These are phyloP conservation scores for Ceratina japonica DNA, from an alignment of 1,140 invertebrate genomes.

Conservation along the genomic window DNA sequence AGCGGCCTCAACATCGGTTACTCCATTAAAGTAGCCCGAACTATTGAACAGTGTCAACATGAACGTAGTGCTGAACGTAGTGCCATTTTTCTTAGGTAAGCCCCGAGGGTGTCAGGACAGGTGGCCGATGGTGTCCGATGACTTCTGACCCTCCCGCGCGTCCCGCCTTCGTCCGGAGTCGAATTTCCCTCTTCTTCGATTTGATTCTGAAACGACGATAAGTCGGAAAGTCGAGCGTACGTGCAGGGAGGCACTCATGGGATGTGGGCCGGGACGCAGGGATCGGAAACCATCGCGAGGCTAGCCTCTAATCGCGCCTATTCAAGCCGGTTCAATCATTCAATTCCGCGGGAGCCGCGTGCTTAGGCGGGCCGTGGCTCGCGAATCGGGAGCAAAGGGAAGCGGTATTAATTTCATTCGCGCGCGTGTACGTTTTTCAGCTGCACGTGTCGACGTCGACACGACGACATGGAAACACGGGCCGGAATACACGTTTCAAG, in stretches of 20 bases:
- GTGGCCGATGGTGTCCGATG: background rate
- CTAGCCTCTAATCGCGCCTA: constrained; percentile 28
- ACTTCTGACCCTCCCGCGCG: background rate
- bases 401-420: background rate
- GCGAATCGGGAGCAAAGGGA: background rate
- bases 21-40: constrained; percentile 55
- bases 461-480: constrained; percentile 37
- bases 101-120: background rate
- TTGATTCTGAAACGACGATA: background rate
- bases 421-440: constrained; percentile 18
- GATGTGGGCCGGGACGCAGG: background rate
- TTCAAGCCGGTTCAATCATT: constrained; percentile 43
- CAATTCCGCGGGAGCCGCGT: constrained; percentile 20
- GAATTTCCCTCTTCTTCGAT: background rate
- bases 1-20: constrained; percentile 53
- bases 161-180: background rate
- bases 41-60: constrained; percentile 52
- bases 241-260: background rate
- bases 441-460: constrained; percentile 32
- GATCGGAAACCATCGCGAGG: constrained; percentile 10
- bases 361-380: background rate
- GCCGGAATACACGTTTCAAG: constrained; percentile 47
- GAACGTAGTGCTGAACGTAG: constrained; percentile 40
- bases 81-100: constrained; percentile 61
- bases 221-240: background rate